phyloP scores from a whole-genome alignment of 30 jellyfish, hydroid and myxozoan species.

The Catostylus mosaicus region DNA sequence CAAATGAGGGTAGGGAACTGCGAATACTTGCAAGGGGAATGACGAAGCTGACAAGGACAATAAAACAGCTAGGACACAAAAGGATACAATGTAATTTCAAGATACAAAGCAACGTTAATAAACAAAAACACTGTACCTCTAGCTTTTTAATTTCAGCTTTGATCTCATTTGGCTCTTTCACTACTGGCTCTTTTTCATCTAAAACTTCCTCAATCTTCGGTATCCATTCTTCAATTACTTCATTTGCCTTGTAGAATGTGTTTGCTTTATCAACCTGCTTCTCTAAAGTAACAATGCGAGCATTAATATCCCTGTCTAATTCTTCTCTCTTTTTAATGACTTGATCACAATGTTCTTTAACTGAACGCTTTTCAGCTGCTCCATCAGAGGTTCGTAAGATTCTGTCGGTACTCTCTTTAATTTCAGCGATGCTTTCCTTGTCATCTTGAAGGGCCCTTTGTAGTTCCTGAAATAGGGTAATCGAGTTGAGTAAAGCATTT shows the following conservation, averaged over 20 bases:
- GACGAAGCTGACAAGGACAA: background rate
- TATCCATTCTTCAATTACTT: slow-evolving; percentile 71
- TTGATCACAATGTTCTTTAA: slow-evolving; percentile 64
- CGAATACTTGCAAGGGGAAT: too few relatives aligned
- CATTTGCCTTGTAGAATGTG: slow-evolving; percentile 63
- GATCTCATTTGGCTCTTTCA: slow-evolving; percentile 70
- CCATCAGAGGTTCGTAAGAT: slow-evolving; percentile 47
- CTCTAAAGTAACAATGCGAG: slow-evolving; percentile 44
- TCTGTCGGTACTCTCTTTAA: slow-evolving; percentile 27
- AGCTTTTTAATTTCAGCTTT: slow-evolving; percentile 59
- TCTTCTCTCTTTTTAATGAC: slow-evolving; percentile 69
- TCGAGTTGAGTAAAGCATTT: too few relatives aligned
- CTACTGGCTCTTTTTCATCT: slow-evolving; percentile 45
- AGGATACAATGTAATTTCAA: background rate
- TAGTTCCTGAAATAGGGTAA: slow-evolving; percentile 66
- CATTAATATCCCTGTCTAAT: slow-evolving; percentile 45
- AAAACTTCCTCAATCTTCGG: slow-evolving; percentile 64
- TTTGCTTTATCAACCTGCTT: slow-evolving; percentile 65
- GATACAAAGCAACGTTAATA: background rate
- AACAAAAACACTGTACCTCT: slow-evolving; percentile 56
- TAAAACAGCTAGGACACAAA: background rate
- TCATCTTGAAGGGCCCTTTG: slow-evolving; percentile 58
- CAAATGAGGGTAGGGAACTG: too few relatives aligned
- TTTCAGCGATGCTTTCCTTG: slow-evolving; percentile 35
- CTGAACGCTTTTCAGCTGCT: slow-evolving; percentile 59